Conservation (phyloP, 2,113 vertebrate species). For the Gadus macrocephalus region DNA sequence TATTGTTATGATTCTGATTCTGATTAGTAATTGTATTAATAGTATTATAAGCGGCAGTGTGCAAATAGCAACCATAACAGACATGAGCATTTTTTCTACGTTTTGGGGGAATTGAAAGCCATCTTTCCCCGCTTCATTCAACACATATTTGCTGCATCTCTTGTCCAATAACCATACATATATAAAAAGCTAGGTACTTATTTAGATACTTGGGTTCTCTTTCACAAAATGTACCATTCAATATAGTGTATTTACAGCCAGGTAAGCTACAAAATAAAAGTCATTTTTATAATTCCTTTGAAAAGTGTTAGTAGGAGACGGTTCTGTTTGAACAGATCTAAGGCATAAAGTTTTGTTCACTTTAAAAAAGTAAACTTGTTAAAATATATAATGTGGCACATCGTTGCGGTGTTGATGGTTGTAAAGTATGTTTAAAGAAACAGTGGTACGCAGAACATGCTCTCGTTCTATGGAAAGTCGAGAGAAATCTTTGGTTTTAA, state of each 20-base stretch:
- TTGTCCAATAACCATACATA: conserved; percentile 11
- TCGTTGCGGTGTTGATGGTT: conserved; percentile 32
- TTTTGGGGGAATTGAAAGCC: conserved; percentile 36
- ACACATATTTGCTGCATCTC: background rate
- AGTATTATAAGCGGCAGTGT: background rate
- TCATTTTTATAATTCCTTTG: conserved; percentile 24
- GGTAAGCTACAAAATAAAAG: conserved; percentile 34
- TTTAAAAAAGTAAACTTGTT: conserved; percentile 24
- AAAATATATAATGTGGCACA: conserved; percentile 29
- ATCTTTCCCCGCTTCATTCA: conserved; percentile 29
- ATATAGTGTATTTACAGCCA: conserved; percentile 29
- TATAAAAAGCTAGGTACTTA: conserved; percentile 30
- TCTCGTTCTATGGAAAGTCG: background rate
- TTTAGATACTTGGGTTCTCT: conserved; percentile 41
- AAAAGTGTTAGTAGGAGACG: conserved; percentile 17
- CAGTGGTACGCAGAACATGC: conserved; percentile 6
- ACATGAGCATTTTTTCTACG: conserved; percentile 23
- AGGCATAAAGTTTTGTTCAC: conserved; percentile 13
- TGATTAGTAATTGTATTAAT: too few relatives aligned
- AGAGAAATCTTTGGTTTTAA: conserved; percentile 40
- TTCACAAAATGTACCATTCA: conserved; percentile 20
- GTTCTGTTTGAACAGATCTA: conserved; percentile 19
- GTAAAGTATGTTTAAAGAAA: conserved; percentile 29
- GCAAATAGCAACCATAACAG: background rate
- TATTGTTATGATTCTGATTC: background rate